Percentiles rank a stretch among this genome's conserved stretches.
Conservation (phyloP, 2,113 vertebrate species). For the Stomatorhinus ivindoensis region DNA sequence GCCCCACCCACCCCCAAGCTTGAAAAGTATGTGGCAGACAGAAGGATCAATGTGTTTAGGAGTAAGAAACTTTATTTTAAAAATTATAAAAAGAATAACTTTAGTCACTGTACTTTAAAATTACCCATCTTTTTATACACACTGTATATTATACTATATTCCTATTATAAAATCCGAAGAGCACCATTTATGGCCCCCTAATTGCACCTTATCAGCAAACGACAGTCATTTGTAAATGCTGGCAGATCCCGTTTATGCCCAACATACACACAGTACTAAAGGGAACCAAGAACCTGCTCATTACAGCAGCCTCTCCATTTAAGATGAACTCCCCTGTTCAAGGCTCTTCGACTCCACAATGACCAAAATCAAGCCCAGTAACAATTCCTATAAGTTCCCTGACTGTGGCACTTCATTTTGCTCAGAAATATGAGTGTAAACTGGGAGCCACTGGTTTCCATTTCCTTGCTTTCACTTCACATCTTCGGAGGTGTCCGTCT, state of each 20-base stretch:
- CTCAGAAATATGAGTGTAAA: neutral
- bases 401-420: neutral
- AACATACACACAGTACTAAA: neutral
- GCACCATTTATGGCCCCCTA: neutral
- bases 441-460: neutral
- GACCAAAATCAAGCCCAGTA: neutral
- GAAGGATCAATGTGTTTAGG: neutral
- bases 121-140: neutral
- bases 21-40: neutral
- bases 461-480: neutral
- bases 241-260: neutral
- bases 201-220: neutral
- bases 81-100: neutral
- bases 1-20: neutral
- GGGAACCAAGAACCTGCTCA: neutral
- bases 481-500: neutral
- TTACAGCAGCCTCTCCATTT: neutral
- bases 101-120: neutral
- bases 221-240: neutral
- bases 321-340: neutral
- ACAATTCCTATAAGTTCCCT: neutral
- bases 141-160: neutral
- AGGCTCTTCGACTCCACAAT: neutral
- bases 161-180: neutral
- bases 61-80: neutral